phyloP scores from a whole-genome alignment of 2,797 vertebrate species.

The Jordanella pulchra region DNA sequence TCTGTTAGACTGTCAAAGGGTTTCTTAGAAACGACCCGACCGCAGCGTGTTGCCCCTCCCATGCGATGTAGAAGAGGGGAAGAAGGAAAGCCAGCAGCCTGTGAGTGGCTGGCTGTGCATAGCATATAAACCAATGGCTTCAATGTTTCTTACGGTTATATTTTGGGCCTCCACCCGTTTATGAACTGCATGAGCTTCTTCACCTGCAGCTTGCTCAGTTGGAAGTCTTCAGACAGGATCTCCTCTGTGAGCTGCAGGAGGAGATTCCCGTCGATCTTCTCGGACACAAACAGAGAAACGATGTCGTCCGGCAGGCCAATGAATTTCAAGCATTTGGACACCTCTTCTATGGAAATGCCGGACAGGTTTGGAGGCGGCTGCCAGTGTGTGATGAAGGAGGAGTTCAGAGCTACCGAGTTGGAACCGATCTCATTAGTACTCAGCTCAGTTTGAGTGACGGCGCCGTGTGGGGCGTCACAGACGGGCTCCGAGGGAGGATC shows the following conservation, averaged over 20 bases:
- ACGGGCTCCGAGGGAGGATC: conserved; percentile 74
- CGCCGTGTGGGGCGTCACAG: conserved; percentile 79
- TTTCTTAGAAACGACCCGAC: conserved; percentile 13
- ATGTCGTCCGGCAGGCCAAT: conserved; percentile 94
- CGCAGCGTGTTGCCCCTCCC: neutral
- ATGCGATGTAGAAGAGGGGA: conserved; percentile 35
- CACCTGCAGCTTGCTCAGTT: conserved; percentile 96
- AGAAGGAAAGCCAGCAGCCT: conserved; percentile 31
- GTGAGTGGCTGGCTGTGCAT: conserved; percentile 66
- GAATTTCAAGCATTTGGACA: conserved; percentile 92
- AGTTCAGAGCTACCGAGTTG: conserved; percentile 75
- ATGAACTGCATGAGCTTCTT: conserved; percentile 99
- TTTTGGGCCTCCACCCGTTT: conserved; percentile 96
- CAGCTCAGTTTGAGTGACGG: conserved; percentile 73
- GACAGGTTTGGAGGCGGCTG: conserved; percentile 88
- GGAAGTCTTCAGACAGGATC: conserved; percentile 96
- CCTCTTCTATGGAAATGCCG: conserved; percentile 93
- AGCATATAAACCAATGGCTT: conserved; percentile 64
- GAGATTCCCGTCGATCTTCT: conserved; percentile 97
- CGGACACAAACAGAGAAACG: conserved; percentile 87
- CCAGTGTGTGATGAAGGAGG: conserved; percentile 78
- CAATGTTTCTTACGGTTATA: conserved; percentile 71
- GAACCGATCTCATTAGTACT: conserved; percentile 77
- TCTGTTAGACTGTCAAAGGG: conserved; percentile 28
- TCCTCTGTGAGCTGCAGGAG: conserved; percentile 96